Evolutionary conservation across 2,888 invertebrate species (phyloP).

Genomic region (Acanthopleura granulata): DNA sequence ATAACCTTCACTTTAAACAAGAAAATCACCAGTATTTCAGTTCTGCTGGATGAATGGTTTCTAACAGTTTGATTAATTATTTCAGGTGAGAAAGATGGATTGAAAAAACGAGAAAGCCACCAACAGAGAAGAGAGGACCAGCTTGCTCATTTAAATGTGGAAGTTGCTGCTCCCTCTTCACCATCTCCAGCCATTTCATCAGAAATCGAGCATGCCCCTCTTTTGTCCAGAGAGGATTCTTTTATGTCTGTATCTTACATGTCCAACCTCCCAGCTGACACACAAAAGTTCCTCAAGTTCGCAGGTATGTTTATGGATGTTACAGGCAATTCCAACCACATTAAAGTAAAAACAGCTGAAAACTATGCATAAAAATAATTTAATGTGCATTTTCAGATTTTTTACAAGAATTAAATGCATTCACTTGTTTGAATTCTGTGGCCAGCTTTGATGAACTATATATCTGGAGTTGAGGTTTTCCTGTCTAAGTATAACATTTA

Average conservation of each 20-base stretch:
- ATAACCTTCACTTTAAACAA: not conserved
- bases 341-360: too few species aligned
- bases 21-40: not conserved
- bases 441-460: too few species aligned
- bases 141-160: conserved; percentile 70
- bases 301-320: conserved; percentile 73
- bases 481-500: too few species aligned
- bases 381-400: too few species aligned
- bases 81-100: conserved; percentile 58
- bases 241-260: conserved; percentile 47
- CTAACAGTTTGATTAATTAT: not conserved
- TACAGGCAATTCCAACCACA: too few species aligned
- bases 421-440: too few species aligned
- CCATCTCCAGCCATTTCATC: conserved; percentile 37
- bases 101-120: conserved; percentile 41
- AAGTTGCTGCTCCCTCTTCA: conserved; percentile 59
- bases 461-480: too few species aligned
- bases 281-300: conserved; percentile 84
- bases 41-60: not conserved
- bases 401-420: too few species aligned
- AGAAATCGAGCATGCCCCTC: conserved; percentile 27
- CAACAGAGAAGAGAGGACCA: conserved; percentile 70
- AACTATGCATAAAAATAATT: too few species aligned
- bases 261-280: conserved; percentile 74
- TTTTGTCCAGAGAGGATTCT: conserved; percentile 55